Base-by-base conservation (phyloP, 2,113 vertebrate species). In the Oreochromis tanganicae region DNA sequence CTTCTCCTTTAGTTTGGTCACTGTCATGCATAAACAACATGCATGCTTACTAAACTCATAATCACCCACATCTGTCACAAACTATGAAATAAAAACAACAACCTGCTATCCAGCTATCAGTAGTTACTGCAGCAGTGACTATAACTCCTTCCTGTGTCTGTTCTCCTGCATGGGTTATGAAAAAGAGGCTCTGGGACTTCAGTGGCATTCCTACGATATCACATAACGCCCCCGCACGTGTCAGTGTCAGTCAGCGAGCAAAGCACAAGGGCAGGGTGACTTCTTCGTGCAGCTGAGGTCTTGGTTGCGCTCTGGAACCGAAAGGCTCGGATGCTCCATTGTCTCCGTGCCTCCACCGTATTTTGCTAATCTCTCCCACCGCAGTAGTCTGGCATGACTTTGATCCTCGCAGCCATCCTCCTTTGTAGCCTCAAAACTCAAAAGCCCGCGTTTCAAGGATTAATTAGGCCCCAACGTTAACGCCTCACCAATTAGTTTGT, bases 381-480 rank as follows among this genome's bases (percentile, higher is more conserved):
- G 59, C 89, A 85, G 87, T 48, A 61, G 88, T 90, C 83, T 54
- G 80, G 48, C 54, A 73, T 27, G 84, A 91, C 90, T 94, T 91
- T 94, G 91, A 94, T 92, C 93, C 81, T 85, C 57, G 79, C 83
- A 87, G 68, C 79, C 90, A 73, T 89, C 88, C 86, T 88, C 48
- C 84, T 91, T 82, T 91, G 83, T 93, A 85, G 87, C 85, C 85
- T 32, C 52, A 46, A 68, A 63, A 73, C 85, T 82, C 73, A 50
- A 84, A 73, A 81, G 82, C 75, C 85, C 1, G 50, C 46, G 2
- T 85, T 91, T 85, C 80, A 85, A 80, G 83, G 89, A 92, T 93
- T 92, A 94, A 94, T 95, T 93, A 94, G 91, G 90, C 29, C 19
- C 90, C 84, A 78, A 89, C 83, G 88, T 90, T 87, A 88, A 90